A percentile compares a stretch with the other conserved stretches of the same genome.
Conservation (phyloP, 1,140 invertebrate genomes). For the Drosophila varians region DNA sequence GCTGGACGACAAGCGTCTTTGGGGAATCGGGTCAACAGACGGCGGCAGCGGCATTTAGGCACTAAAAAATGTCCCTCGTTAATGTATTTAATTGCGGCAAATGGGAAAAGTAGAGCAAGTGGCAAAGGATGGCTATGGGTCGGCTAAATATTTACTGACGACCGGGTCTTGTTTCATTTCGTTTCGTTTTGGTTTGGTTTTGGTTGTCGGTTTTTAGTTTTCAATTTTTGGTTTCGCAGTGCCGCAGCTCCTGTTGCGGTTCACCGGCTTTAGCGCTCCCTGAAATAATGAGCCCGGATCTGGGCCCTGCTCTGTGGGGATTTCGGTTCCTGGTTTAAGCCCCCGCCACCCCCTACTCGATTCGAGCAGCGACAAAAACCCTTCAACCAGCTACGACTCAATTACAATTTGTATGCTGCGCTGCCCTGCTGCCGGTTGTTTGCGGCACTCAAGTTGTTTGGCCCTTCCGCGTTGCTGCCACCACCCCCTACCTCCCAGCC, state of each 20-base stretch:
- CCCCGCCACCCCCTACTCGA: background rate
- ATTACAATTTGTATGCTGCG: constrained; percentile 66
- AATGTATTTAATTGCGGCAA: constrained; percentile 52
- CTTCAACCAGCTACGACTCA: constrained; percentile 44
- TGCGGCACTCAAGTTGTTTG: constrained; percentile 46
- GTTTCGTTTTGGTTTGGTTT: constrained; percentile 39
- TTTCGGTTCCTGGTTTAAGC: constrained; percentile 7
- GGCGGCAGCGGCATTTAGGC: constrained; percentile 59
- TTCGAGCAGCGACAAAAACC: background rate
- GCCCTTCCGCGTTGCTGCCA: constrained; percentile 37
- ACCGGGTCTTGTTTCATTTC: constrained; percentile 38
- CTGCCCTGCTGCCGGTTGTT: constrained; percentile 28
- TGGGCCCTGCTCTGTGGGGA: constrained; percentile 11
- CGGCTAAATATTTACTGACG: constrained; percentile 58
- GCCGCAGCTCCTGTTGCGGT: constrained; percentile 37
- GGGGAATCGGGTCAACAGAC: constrained; percentile 77
- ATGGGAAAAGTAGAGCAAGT: constrained; percentile 43
- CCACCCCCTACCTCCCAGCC: background rate
- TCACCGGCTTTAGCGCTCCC: constrained; percentile 32
- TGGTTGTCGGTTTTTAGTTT: too few species aligned
- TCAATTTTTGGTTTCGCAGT: background rate
- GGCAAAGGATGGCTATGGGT: constrained; percentile 28
- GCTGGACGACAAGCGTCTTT: constrained; percentile 32
- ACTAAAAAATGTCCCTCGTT: constrained; percentile 48
- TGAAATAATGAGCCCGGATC: constrained; percentile 54